Conservation (phyloP, 2,888 invertebrate species). For the Agrotis puta region DNA sequence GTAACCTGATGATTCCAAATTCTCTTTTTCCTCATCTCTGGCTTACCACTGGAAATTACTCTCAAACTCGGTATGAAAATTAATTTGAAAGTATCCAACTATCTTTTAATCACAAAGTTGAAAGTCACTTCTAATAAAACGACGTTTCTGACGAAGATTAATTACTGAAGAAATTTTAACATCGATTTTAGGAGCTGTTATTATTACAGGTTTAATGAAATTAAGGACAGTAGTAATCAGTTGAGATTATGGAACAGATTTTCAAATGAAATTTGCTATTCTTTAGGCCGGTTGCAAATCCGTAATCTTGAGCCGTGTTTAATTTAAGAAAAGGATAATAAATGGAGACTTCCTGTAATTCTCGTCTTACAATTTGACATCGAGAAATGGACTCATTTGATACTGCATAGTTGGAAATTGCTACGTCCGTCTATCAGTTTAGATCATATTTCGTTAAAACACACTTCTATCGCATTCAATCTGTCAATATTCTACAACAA, state of each 20-base stretch:
- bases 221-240: slow-evolving; percentile 56
- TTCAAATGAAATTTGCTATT: slow-evolving; percentile 41
- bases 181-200: slow-evolving; percentile 61
- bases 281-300: slow-evolving; percentile 30
- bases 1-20: slow-evolving; percentile 4
- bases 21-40: slow-evolving; percentile 5
- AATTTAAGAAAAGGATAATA: slow-evolving; percentile 18
- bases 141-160: slow-evolving; percentile 61
- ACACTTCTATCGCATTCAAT: background rate
- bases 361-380: background rate
- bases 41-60: slow-evolving; percentile 31
- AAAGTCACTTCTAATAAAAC: slow-evolving; percentile 66
- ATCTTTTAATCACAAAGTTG: slow-evolving; percentile 60
- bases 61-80: slow-evolving; percentile 35
- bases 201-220: slow-evolving; percentile 60
- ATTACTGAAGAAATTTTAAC: slow-evolving; percentile 61
- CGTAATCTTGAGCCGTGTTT: slow-evolving; percentile 44
- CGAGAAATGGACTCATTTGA: background rate
- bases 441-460: background rate
- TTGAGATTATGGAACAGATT: slow-evolving; percentile 47
- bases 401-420: background rate
- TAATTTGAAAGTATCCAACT: slow-evolving; percentile 48
- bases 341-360: background rate
- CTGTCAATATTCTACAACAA: background rate
- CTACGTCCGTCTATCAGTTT: background rate